Evolutionary conservation across 2,113 vertebrate genomes (phyloP).

Genomic region (Pluvianellus socialis): DNA sequence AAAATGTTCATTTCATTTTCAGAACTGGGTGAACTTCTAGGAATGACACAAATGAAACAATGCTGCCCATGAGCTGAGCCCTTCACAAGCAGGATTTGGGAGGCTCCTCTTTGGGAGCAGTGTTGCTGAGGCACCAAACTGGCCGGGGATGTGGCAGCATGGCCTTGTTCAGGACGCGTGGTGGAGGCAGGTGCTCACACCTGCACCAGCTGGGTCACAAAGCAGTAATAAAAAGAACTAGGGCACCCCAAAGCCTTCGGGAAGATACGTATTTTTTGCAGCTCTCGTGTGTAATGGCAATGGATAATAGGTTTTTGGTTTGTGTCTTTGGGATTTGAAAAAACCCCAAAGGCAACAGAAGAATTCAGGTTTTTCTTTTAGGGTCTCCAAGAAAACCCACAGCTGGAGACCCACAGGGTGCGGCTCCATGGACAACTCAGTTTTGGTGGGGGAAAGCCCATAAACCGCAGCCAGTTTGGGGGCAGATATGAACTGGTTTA

Average conservation of each 20-base stretch:
- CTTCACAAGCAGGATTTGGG: neutral
- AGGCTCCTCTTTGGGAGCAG: neutral
- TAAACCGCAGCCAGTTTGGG: neutral
- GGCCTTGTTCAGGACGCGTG: accelerated
- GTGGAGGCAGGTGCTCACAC: neutral
- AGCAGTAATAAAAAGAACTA: neutral
- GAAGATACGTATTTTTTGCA: neutral
- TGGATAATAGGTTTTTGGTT: neutral
- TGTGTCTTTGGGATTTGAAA: neutral
- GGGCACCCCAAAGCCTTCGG: neutral
- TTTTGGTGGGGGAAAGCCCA: neutral
- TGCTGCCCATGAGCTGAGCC: neutral
- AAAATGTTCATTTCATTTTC: neutral
- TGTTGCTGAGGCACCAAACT: neutral
- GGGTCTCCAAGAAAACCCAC: neutral
- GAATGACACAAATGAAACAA: neutral
- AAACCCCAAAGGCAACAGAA: neutral
- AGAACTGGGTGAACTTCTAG: conserved; percentile 5
- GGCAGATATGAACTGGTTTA: neutral
- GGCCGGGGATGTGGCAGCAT: neutral
- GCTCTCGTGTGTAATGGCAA: neutral
- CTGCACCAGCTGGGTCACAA: neutral
- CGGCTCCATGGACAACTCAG: neutral
- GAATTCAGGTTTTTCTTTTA: neutral
- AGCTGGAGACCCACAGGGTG: neutral